A percentile compares a stretch with the other conserved stretches of the same genome.
phyloP scores from a whole-genome alignment of 64 coral and sea anemone genomes.

The Acropora yongei region DNA sequence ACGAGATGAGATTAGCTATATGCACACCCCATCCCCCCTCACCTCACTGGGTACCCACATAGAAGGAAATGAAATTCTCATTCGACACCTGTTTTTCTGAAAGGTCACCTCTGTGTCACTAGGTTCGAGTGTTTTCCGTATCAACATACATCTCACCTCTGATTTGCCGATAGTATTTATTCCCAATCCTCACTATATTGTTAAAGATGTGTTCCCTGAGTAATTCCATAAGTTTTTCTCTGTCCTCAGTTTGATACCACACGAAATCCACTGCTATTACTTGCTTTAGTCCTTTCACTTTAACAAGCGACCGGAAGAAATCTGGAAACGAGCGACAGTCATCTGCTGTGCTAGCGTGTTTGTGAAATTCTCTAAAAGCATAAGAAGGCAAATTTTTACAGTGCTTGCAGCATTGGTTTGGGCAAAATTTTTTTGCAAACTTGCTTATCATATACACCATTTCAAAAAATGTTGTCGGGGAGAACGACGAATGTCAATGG shows the following conservation, averaged over 20 bases:
- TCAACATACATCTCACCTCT: slow-evolving; percentile 37
- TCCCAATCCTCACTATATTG: slow-evolving; percentile 78
- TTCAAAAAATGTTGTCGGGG: too few species aligned
- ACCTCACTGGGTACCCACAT: too few species aligned
- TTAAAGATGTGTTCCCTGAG: slow-evolving; percentile 70
- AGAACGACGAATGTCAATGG: too few species aligned
- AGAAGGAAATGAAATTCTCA: too few species aligned
- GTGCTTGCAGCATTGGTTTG: neutral
- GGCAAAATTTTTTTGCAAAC: too few species aligned
- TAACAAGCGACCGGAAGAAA: slow-evolving; percentile 12
- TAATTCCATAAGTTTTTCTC: slow-evolving; percentile 40
- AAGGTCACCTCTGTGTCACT: too few species aligned
- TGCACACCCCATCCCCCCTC: too few species aligned
- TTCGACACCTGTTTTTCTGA: too few species aligned
- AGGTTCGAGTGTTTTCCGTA: neutral
- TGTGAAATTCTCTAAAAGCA: neutral
- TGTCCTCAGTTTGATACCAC: slow-evolving; percentile 58
- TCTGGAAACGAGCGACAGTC: slow-evolving; percentile 38
- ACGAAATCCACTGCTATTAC: slow-evolving; percentile 39
- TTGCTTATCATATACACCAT: too few species aligned
- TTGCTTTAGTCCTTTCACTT: slow-evolving; percentile 9
- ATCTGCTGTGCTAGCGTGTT: slow-evolving; percentile 24
- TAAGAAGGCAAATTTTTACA: neutral
- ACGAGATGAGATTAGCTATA: too few species aligned
- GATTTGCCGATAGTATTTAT: slow-evolving; percentile 73